Percentiles rank a stretch among this genome's conserved stretches.
Evolutionary conservation across 2,113 vertebrate genomes (phyloP).

Genomic region (Hucho hucho): DNA sequence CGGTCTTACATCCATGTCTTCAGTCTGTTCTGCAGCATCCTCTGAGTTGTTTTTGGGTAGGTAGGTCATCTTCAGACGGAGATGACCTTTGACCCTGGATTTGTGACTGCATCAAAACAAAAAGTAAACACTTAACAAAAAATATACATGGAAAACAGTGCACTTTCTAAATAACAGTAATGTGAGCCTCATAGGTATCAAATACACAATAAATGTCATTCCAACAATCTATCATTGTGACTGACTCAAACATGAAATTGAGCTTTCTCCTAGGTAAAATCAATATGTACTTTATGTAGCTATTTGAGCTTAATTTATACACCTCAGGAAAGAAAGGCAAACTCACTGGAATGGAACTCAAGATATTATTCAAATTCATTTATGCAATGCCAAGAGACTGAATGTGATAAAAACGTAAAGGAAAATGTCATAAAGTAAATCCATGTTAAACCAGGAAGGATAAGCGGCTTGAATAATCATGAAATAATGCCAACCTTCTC

Average conservation of each 20-base stretch:
- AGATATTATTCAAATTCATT: neutral
- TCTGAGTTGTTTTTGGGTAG: conserved; percentile 86
- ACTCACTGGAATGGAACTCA: neutral
- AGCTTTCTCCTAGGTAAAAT: no score
- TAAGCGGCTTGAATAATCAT: conserved; percentile 26
- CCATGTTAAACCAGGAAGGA: conserved; percentile 8
- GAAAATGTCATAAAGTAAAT: conserved; percentile 25
- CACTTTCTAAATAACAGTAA: neutral
- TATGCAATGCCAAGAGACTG: neutral
- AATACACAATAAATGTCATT: neutral
- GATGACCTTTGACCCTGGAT: conserved; percentile 94
- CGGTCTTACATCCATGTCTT: conserved; percentile 85
- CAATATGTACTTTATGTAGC: no score
- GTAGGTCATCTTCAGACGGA: conserved; percentile 98
- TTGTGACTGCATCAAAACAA: conserved; percentile 79
- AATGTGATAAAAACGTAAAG: conserved; percentile 13
- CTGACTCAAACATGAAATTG: neutral
- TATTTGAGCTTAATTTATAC: no score
- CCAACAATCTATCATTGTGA: neutral
- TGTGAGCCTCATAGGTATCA: neutral
- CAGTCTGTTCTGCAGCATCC: conserved; percentile 81
- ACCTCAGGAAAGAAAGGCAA: no score
- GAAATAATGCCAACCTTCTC: conserved; percentile 81
- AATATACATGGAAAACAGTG: neutral
- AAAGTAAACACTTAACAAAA: conserved; percentile 10